Evolutionary conservation across 2,888 invertebrate genomes (phyloP).

Genomic region (Amphimallon solstitiale): DNA sequence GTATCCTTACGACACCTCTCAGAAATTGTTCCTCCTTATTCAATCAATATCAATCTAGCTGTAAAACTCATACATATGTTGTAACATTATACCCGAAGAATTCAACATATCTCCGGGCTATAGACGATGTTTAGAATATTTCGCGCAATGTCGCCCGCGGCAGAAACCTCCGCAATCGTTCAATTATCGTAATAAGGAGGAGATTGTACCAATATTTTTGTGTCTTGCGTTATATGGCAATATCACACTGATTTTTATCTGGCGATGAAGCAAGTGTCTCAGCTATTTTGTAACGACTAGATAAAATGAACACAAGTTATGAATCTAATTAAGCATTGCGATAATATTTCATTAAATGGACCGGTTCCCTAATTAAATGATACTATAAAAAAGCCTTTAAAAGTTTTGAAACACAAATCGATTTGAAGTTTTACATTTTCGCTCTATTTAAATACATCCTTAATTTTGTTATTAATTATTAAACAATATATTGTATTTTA

Average conservation of each 20-base stretch:
- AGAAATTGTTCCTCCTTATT: conserved; percentile 2
- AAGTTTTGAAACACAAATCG: background rate
- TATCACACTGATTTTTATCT: conserved; percentile 1
- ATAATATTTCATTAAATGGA: conserved; percentile 1
- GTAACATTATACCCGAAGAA: background rate
- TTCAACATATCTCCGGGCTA: no score
- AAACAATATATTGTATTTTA: no score
- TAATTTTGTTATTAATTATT: background rate
- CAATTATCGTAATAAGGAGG: conserved; percentile 16
- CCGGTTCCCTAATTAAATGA: conserved; percentile 3
- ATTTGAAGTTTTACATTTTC: background rate
- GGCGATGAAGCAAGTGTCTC: conserved; percentile 7
- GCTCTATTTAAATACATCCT: no score
- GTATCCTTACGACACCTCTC: background rate
- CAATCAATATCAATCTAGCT: no score
- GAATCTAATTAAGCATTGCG: conserved; percentile 15
- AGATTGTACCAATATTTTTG: background rate
- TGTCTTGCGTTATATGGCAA: background rate
- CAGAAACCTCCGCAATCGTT: background rate
- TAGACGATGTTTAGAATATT: background rate
- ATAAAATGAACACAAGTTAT: conserved; percentile 1
- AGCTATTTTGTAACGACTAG: conserved; percentile 1
- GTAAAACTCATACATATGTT: background rate
- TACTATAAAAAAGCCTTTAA: background rate
- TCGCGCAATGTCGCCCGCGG: background rate